A percentile compares a stretch with the other conserved stretches of the same genome.
These are phyloP conservation scores for Ovis canadensis DNA, from an alignment of 2,113 vertebrate genomes.

Conservation along the genomic window DNA sequence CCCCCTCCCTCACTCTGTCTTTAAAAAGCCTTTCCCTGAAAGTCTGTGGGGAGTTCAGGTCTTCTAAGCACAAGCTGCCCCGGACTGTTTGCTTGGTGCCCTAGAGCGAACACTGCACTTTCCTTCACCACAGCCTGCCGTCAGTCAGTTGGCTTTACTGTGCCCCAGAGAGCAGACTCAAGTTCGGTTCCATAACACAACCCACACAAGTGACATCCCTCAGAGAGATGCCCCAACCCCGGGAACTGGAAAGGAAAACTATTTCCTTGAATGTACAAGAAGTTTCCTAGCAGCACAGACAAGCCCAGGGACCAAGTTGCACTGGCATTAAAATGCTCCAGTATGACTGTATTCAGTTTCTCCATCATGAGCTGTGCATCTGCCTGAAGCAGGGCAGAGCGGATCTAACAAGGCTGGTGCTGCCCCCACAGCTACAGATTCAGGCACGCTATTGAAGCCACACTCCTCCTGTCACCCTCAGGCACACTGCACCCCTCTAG, in stretches of 20 bases:
- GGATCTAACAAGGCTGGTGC: background rate
- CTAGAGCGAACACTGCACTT: background rate
- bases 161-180: background rate
- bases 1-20: background rate
- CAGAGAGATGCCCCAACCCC: background rate
- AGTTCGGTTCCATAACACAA: background rate
- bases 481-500: background rate
- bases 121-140: background rate
- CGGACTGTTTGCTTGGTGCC: background rate
- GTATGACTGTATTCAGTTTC: accelerated
- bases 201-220: background rate
- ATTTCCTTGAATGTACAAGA: background rate
- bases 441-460: background rate
- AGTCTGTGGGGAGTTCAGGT: background rate
- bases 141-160: background rate
- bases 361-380: background rate
- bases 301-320: background rate
- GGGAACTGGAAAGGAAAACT: background rate
- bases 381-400: background rate
- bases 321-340: background rate
- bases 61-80: background rate
- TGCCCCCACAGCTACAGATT: background rate
- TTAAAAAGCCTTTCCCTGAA: background rate
- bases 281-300: background rate
- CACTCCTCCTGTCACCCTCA: background rate